These are phyloP conservation scores for Aquatica leii DNA, from an alignment of 2,888 invertebrate genomes.

Conservation along the genomic window DNA sequence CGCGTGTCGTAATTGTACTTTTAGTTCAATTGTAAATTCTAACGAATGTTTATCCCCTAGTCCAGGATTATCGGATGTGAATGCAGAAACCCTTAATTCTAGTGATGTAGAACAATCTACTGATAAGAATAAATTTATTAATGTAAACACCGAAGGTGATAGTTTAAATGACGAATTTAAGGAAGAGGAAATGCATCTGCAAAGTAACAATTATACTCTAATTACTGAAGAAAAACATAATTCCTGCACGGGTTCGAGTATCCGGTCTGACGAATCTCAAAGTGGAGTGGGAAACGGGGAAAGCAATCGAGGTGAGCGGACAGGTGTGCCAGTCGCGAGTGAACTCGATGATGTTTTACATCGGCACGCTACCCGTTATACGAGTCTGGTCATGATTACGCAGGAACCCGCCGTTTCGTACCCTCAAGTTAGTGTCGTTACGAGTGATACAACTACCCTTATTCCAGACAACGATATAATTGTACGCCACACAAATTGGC, in stretches of 20 bases:
- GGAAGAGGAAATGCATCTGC: conserved; percentile 32
- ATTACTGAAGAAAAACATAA: conserved; percentile 39
- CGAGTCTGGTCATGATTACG: conserved; percentile 90
- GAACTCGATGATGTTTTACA: conserved; percentile 49
- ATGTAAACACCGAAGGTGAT: not conserved
- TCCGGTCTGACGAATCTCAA: conserved; percentile 56
- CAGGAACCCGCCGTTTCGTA: conserved; percentile 67
- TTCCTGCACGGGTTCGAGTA: conserved; percentile 50
- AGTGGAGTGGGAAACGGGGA: conserved; percentile 52
- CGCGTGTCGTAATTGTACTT: not conserved
- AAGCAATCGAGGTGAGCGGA: conserved; percentile 51
- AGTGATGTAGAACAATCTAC: conserved; percentile 46
- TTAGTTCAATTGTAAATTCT: not conserved
- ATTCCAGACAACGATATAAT: conserved; percentile 68
- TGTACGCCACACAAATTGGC: conserved; percentile 73
- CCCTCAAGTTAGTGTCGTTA: conserved; percentile 76
- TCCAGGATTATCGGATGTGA: conserved; percentile 55
- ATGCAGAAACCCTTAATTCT: conserved; percentile 56
- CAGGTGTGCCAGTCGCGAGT: conserved; percentile 58
- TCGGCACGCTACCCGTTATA: conserved; percentile 74
- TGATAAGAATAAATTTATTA: conserved; percentile 7
- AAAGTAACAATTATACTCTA: conserved; percentile 30
- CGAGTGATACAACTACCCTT: conserved; percentile 78
- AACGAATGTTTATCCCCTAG: conserved; percentile 49
- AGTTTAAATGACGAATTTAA: not conserved